phyloP scores from a whole-genome alignment of 1,140 invertebrate genomes.

The Oreohelix idahoensis region DNA sequence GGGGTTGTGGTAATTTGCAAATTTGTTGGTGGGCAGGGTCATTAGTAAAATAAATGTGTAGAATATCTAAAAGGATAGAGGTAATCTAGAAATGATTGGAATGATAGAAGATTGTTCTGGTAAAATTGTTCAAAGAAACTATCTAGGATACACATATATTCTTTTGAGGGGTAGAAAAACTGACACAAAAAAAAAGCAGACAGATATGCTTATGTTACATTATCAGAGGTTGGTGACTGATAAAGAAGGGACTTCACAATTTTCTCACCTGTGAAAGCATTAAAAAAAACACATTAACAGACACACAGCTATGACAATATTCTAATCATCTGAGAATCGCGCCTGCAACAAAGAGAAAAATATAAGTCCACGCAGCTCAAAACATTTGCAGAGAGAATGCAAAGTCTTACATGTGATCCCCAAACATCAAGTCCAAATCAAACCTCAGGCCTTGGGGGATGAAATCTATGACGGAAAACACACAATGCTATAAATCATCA shows the following conservation, averaged over 20 bases:
- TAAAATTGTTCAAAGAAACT: too few relatives aligned
- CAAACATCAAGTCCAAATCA: not conserved
- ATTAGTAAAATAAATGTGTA: too few relatives aligned
- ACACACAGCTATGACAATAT: not conserved
- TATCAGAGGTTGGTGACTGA: not conserved
- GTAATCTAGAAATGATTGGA: too few relatives aligned
- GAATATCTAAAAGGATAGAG: too few relatives aligned
- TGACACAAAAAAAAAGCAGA: too few relatives aligned
- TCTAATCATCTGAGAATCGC: not conserved
- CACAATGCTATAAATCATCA: not conserved
- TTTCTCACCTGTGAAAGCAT: not conserved
- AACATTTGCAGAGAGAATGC: conserved; percentile 4
- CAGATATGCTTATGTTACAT: too few relatives aligned
- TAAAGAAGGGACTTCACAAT: not conserved
- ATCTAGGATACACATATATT: too few relatives aligned
- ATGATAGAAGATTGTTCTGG: too few relatives aligned
- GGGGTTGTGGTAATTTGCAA: too few relatives aligned
- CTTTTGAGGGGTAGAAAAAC: too few relatives aligned
- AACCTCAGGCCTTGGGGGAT: not conserved
- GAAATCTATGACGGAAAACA: not conserved
- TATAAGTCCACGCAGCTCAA: not conserved
- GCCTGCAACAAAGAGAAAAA: not conserved
- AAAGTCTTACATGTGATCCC: not conserved
- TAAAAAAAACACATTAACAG: not conserved
- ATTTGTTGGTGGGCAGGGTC: too few relatives aligned